A percentile compares a stretch with the other conserved stretches of the same genome.
phyloP scores from a whole-genome alignment of 2,888 invertebrate genomes.

The Calameuta pallipes region DNA sequence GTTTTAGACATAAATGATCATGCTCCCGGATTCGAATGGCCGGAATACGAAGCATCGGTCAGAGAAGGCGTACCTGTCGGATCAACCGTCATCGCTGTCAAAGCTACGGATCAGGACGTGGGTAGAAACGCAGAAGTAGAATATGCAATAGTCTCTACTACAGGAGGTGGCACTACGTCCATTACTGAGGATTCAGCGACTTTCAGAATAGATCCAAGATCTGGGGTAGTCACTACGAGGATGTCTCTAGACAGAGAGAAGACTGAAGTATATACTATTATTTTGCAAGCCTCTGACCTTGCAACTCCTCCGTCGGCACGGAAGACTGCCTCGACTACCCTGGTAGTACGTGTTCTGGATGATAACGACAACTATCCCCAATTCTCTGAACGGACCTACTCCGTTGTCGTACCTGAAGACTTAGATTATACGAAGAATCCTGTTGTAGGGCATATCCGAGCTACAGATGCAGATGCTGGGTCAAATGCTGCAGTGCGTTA shows the following conservation, averaged over 20 bases:
- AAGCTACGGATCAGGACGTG: slow-evolving; percentile 92
- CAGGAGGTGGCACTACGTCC: slow-evolving; percentile 71
- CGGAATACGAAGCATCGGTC: slow-evolving; percentile 88
- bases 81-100: slow-evolving; percentile 87
- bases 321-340: slow-evolving; percentile 84
- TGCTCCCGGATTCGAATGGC: slow-evolving; percentile 91
- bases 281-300: slow-evolving; percentile 88
- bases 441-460: slow-evolving; percentile 84
- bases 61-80: slow-evolving; percentile 90
- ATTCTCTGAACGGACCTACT: slow-evolving; percentile 90
- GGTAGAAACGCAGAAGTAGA: slow-evolving; percentile 91
- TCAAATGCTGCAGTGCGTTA: slow-evolving; percentile 93
- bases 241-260: slow-evolving; percentile 88
- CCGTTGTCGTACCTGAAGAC: slow-evolving; percentile 89
- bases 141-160: slow-evolving; percentile 80
- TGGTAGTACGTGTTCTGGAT: slow-evolving; percentile 85
- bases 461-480: slow-evolving; percentile 93
- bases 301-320: slow-evolving; percentile 83
- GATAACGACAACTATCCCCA: slow-evolving; percentile 96
- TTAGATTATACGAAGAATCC: slow-evolving; percentile 87
- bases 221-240: slow-evolving; percentile 88
- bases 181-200: slow-evolving; percentile 79
- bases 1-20: slow-evolving; percentile 97
- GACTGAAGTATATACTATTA: slow-evolving; percentile 84
- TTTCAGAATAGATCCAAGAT: slow-evolving; percentile 86